phyloP scores from a whole-genome alignment of 2,113 vertebrate species.

The Podiceps cristatus region DNA sequence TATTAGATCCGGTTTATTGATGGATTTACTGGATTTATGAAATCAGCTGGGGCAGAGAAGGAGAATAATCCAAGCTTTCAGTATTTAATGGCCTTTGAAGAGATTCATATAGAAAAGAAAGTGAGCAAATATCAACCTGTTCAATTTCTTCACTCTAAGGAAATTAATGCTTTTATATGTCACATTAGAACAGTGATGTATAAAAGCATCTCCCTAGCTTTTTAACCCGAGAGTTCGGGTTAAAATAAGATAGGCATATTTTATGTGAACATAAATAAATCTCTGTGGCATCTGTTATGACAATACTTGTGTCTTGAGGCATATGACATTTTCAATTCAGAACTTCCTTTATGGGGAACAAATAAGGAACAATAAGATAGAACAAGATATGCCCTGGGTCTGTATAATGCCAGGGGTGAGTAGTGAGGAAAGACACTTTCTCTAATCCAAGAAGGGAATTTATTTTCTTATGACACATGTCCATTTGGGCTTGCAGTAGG shows the following conservation, averaged over 20 bases:
- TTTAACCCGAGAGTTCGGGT: not conserved
- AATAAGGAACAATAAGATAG: constrained; percentile 19
- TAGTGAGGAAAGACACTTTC: not conserved
- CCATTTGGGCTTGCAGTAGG: not conserved
- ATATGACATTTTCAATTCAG: constrained; percentile 32
- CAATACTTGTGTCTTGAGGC: constrained; percentile 31
- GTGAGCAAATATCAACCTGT: constrained; percentile 18
- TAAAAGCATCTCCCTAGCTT: not conserved
- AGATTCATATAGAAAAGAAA: not conserved
- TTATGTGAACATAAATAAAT: not conserved
- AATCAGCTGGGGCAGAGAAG: not conserved
- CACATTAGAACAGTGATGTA: not conserved
- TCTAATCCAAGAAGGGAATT: not conserved
- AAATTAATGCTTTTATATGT: constrained; percentile 23
- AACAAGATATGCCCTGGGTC: constrained; percentile 37
- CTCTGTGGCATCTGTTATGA: not conserved
- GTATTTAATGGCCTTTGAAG: constrained; percentile 1
- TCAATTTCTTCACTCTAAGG: not conserved
- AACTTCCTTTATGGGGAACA: not conserved
- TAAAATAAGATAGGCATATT: constrained; percentile 6
- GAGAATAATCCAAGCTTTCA: not conserved
- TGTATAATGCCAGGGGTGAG: not conserved
- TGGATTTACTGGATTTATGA: not conserved
- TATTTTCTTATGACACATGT: not conserved
- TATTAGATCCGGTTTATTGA: not conserved